Conservation (phyloP, 2,113 vertebrate genomes). For the Trematocara macrostoma region DNA sequence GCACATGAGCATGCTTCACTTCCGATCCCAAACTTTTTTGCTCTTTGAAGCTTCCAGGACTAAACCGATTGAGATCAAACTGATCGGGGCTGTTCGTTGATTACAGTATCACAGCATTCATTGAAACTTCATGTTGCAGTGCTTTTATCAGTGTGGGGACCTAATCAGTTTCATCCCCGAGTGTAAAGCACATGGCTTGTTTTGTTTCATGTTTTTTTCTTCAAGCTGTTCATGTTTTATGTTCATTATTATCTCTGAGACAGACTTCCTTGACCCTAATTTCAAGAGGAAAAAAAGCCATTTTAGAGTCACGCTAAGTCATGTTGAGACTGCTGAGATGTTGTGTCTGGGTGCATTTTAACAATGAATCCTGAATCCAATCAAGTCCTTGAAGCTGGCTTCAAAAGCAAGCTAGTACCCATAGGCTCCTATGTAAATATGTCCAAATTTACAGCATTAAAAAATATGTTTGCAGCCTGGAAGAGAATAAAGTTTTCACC, state of each 20-base stretch:
- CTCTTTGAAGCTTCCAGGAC: not conserved
- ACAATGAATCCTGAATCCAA: not conserved
- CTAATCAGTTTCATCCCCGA: not conserved
- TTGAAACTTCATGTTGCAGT: not conserved
- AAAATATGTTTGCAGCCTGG: not conserved
- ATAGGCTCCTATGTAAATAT: not conserved
- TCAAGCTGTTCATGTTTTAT: not conserved
- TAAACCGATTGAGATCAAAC: not conserved
- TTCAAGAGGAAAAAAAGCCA: not conserved
- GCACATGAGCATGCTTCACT: not conserved
- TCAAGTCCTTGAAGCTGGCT: not conserved
- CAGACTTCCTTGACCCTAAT: not conserved
- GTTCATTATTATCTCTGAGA: not conserved
- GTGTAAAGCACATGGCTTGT: not conserved
- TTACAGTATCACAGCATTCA: not conserved
- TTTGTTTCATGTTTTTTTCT: not conserved
- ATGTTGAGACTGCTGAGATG: not conserved
- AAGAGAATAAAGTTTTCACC: not conserved
- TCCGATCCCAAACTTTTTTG: not conserved
- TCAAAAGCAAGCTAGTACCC: not conserved
- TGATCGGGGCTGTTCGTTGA: not conserved
- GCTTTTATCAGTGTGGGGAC: not conserved
- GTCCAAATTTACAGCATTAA: not conserved
- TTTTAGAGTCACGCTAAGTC: not conserved
- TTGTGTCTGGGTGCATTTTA: not conserved